Conservation (phyloP, 2,888 invertebrate species). For the Hemicrepidius hirtus region DNA sequence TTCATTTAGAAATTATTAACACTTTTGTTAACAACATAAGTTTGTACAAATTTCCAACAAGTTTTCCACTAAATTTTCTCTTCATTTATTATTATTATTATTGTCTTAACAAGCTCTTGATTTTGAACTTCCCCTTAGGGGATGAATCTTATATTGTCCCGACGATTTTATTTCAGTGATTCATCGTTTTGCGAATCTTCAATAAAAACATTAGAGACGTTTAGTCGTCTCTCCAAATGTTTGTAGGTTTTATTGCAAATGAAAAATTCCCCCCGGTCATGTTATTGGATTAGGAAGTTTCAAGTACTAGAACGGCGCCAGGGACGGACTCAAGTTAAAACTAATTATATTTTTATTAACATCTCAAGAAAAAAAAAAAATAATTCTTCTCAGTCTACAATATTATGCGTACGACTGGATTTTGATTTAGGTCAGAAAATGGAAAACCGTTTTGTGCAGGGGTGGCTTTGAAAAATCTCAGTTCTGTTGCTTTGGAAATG, state of each 20-base stretch:
- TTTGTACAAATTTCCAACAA: not conserved
- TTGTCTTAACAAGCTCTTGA: not conserved
- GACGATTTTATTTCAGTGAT: conserved; percentile 17
- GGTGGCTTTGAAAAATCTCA: too few relatives aligned
- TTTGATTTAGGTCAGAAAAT: too few relatives aligned
- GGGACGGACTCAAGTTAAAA: too few relatives aligned
- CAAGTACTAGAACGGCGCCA: not conserved
- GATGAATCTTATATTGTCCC: conserved; percentile 9
- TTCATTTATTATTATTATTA: not conserved
- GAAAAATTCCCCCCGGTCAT: conserved; percentile 12
- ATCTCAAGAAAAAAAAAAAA: too few relatives aligned
- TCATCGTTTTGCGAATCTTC: conserved; percentile 20
- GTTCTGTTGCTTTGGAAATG: too few relatives aligned
- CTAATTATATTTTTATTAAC: too few relatives aligned
- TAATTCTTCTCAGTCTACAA: too few relatives aligned
- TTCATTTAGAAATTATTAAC: not conserved
- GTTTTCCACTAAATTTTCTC: not conserved
- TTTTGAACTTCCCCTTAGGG: not conserved
- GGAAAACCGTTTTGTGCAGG: too few relatives aligned
- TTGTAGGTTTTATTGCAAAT: not conserved
- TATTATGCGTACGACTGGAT: too few relatives aligned
- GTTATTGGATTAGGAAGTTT: conserved; percentile 12
- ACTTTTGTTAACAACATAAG: conserved; percentile 4
- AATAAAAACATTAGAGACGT: conserved; percentile 17
- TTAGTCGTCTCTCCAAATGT: conserved; percentile 25